Evolutionary conservation across 2,113 vertebrate genomes (phyloP), one percentile per base, ranked within the genome.

Genomic region (Hemibagrus wyckioides): DNA sequence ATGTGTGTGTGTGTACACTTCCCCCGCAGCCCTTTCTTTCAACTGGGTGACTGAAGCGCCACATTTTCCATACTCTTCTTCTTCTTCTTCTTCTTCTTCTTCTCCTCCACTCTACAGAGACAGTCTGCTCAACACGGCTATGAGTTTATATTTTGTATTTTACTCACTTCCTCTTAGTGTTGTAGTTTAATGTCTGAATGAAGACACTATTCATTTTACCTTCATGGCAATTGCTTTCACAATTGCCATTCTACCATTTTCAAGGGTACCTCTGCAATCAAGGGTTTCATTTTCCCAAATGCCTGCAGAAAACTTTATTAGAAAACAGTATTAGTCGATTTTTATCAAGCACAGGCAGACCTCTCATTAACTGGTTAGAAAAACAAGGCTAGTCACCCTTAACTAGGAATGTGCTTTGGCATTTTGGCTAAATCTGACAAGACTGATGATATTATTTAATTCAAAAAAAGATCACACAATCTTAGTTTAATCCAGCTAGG

Each of bases 1-100:
- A 4, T 36, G 17, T 21, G 69, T 71, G 36, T 71, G 36, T 75
- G 39, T 65, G 59, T 21, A 82, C 65, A 75, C 50, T 71, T 84
- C 87, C 76, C 61, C 81, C 84, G 71, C 80, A 83, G 13, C 41
- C 84, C n/a, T 86, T 69, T 80, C 44, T 84, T 92, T 81, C 88
- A 86, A 88, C 71, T 76, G 80, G 86, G 54, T 69, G 82, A 82
- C 82, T 87, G 86, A 11, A 57, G 85, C 11, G 80, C 67, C 79
- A 52, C 69, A 56, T 87, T 82, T 75, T 73, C 67, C 83, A 88
- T 67, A 65, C 83, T 86, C 76, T 87, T 87, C 2, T 54, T 85
- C 23, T 83, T 59, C 71, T n/a, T n/a, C n/a, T n/a, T n/a, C n/a
- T n/a, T n/a, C n/a, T n/a, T n/a, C n/a, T n/a, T 28, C 44, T 77